Base-by-base conservation (phyloP, 2,888 invertebrate genomes). In the Tanytarsus gracilentus region DNA sequence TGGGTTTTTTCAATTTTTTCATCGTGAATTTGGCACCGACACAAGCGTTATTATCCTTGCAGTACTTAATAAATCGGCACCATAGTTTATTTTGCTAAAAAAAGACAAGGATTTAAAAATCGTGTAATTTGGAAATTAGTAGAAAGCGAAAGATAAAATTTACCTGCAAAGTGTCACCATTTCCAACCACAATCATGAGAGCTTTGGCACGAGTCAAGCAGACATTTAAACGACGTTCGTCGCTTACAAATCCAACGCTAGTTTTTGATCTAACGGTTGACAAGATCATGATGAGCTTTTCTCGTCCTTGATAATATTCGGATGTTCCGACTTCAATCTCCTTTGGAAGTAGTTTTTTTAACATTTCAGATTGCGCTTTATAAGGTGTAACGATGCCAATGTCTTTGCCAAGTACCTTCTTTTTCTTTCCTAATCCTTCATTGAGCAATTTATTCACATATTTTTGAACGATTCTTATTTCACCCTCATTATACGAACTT, bases 231-330 rank as follows among this genome's bases (percentile, higher is more conserved):
- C 52, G 52, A 7, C 16, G 29, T 30, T 52, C 52, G 16, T 25
- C 25, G 7, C 30, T 52, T 2, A 52, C 30, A 21, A 52, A 52
- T 16, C 52, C 52, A 30, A 52, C 33, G 18, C 18, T 16, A 18
- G 29, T 25, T 3, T 1, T 11, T 7, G 86, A 84, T 27, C 92
- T 77, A 8, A 88, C 93, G 0, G 89, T 89, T 0, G 88, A 84
- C 56, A 92, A 80, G 6, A 94, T 82, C 51, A 94, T 86, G 2
- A 89, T 81, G 8, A 83, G 76, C 68, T 86, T 85, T 72, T 94
- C 93, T 64, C 87, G 85, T 1, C 93, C 93, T 72, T 93, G 93
- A 71, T 90, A 93, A 33, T 84, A 81, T 71, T 94, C 93, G 1
- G 90, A 88, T 0, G 92, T 87, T 1, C 92, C 93, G 51, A 86